Evolutionary conservation across 2,113 vertebrate genomes (phyloP).

Genomic region (Pelusios castaneus): DNA sequence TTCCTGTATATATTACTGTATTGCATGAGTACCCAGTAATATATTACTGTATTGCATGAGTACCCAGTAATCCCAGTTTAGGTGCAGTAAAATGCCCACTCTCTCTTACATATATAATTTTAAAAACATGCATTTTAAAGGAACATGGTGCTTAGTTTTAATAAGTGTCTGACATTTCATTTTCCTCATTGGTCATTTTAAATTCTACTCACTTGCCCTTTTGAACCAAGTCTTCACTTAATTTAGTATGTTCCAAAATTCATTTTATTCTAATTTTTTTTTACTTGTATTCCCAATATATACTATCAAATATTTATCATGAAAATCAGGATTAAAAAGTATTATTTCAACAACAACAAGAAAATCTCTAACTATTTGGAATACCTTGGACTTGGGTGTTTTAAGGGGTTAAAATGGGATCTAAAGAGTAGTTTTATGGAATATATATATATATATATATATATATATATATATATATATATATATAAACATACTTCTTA

Average conservation of each 20-base stretch:
- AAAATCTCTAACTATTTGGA: neutral
- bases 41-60: neutral
- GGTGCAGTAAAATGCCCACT: neutral
- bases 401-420: neutral
- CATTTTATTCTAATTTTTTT: too few species aligned
- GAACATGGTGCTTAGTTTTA: neutral
- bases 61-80: neutral
- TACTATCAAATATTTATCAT: neutral
- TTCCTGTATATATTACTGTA: neutral
- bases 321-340: neutral
- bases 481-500: too few species aligned
- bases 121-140: neutral
- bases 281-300: neutral
- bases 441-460: too few species aligned
- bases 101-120: too few species aligned
- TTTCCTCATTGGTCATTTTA: neutral
- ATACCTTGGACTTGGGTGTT: neutral
- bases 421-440: neutral
- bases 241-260: too few species aligned
- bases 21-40: too few species aligned
- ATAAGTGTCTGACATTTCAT: neutral
- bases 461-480: too few species aligned
- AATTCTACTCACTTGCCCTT: neutral
- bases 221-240: too few species aligned
- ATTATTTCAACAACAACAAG: neutral